phyloP scores from a whole-genome alignment of 1,140 invertebrate genomes.

The Cepaea nemoralis region DNA sequence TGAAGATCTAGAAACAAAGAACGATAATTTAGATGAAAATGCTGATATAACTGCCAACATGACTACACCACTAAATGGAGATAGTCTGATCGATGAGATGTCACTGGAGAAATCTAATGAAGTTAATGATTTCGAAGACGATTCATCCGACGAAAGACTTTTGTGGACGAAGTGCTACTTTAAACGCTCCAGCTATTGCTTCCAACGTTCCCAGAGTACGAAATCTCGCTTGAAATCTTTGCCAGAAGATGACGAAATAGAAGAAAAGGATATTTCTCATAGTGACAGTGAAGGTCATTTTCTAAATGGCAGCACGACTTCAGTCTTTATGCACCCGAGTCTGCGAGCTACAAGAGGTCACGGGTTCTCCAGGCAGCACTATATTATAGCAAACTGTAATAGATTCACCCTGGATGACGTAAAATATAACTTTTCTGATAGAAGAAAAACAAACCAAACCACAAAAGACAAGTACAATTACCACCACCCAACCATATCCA shows the following conservation, averaged over 20 bases:
- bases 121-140: neutral
- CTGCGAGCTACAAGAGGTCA: neutral
- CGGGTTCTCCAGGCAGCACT: neutral
- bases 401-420: too few species aligned
- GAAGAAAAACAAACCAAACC: neutral
- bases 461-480: neutral
- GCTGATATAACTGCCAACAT: too few species aligned
- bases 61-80: neutral
- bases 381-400: neutral
- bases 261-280: neutral
- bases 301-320: neutral
- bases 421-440: neutral
- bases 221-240: neutral
- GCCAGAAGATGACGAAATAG: neutral
- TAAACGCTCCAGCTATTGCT: neutral
- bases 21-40: neutral
- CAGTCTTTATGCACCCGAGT: neutral
- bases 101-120: neutral
- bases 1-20: neutral
- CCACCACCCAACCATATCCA: neutral
- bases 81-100: neutral
- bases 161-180: neutral
- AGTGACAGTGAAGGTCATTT: neutral
- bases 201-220: neutral
- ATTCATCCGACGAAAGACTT: neutral